Evolutionary conservation across 2,888 invertebrate genomes (phyloP).

Genomic region (Lithophane leautieri): DNA sequence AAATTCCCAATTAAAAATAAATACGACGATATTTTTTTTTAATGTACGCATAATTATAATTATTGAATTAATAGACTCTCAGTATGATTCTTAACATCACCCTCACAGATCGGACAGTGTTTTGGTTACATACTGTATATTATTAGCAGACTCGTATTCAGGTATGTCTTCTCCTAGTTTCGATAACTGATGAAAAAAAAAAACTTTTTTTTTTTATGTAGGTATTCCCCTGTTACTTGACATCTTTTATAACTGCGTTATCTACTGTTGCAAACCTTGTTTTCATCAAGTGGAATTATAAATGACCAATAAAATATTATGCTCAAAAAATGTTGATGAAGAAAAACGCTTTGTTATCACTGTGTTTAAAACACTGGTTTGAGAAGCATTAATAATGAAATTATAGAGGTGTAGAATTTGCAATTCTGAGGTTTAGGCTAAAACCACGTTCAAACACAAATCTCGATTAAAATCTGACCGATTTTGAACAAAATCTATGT

Average conservation of each 20-base stretch:
- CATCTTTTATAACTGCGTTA: neutral
- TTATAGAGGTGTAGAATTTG: neutral
- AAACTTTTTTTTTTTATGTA: neutral
- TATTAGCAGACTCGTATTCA: too few species aligned
- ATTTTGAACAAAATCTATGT: neutral
- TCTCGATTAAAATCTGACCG: neutral
- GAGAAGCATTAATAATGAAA: neutral
- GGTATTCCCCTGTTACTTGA: neutral
- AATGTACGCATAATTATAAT: too few species aligned
- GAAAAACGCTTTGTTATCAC: neutral
- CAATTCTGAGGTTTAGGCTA: fast-evolving
- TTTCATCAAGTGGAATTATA: neutral
- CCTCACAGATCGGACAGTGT: too few species aligned
- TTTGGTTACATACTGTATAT: too few species aligned
- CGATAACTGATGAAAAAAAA: too few species aligned
- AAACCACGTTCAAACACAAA: neutral
- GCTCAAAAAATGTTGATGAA: neutral
- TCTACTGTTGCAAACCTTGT: conserved; percentile 4
- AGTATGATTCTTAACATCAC: too few species aligned
- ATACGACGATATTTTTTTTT: too few species aligned
- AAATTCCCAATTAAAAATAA: too few species aligned
- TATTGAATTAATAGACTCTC: too few species aligned
- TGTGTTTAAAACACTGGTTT: conserved; percentile 1
- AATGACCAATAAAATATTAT: neutral
- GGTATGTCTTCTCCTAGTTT: too few species aligned